A percentile compares a stretch with the other conserved stretches of the same genome.
Evolutionary conservation across 2,113 vertebrate species (phyloP).

Genomic region (Oxygymnocypris stewartii): DNA sequence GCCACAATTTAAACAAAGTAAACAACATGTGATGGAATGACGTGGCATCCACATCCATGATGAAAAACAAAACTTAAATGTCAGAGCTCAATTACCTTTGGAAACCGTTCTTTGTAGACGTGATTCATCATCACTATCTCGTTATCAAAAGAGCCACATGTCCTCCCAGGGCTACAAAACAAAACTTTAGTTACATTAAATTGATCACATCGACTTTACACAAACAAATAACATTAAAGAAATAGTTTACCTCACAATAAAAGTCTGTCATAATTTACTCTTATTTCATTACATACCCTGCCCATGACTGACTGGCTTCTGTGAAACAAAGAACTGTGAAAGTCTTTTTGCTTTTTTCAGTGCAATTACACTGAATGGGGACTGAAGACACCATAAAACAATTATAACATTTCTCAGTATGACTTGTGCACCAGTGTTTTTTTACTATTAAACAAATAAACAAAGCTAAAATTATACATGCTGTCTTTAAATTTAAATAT

Average conservation of each 20-base stretch:
- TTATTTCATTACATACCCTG: neutral
- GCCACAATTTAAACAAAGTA: slow-evolving; percentile 17
- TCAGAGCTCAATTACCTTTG: slow-evolving; percentile 79
- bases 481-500: neutral
- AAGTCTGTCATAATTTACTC: neutral
- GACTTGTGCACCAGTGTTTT: neutral
- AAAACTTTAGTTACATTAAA: slow-evolving; percentile 23
- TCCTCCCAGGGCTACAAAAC: slow-evolving; percentile 82
- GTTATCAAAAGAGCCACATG: slow-evolving; percentile 88
- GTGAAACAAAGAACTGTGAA: neutral
- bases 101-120: slow-evolving; percentile 95
- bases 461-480: neutral
- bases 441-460: neutral
- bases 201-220: neutral
- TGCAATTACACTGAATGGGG: neutral
- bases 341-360: neutral
- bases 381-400: neutral
- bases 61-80: neutral
- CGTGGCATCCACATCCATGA: neutral
- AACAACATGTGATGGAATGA: slow-evolving; percentile 2
- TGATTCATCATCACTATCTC: slow-evolving; percentile 98
- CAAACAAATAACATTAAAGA: neutral
- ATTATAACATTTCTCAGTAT: neutral
- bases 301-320: neutral
- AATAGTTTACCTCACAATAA: neutral